A percentile compares a stretch with the other conserved stretches of the same genome.
phyloP scores from a whole-genome alignment of 2,888 invertebrate species.

The Cryptus armator region DNA sequence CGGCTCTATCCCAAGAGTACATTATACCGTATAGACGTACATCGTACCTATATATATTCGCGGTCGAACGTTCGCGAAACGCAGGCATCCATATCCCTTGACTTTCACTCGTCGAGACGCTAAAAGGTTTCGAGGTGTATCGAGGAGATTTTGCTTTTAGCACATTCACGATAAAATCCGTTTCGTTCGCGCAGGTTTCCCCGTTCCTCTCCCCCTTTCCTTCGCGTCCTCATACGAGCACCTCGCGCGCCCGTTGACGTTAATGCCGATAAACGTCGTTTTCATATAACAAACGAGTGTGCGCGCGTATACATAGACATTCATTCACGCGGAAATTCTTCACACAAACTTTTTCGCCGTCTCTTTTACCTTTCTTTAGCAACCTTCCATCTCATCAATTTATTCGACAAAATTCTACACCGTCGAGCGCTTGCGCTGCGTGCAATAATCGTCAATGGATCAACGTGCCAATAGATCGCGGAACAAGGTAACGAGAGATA shows the following conservation, averaged over 20 bases:
- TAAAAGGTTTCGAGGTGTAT: conserved; percentile 84
- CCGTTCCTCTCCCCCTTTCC: conserved; percentile 59
- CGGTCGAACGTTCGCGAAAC: conserved; percentile 51
- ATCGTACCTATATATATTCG: conserved; percentile 23
- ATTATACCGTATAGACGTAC: neutral
- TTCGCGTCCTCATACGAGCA: conserved; percentile 35
- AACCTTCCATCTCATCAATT: conserved; percentile 33
- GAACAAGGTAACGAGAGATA: neutral
- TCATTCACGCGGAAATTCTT: conserved; percentile 44
- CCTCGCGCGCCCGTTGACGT: conserved; percentile 71
- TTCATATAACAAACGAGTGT: conserved; percentile 76
- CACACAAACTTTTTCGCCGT: conserved; percentile 17
- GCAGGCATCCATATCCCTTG: conserved; percentile 61
- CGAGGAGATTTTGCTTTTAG: conserved; percentile 85
- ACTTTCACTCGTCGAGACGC: conserved; percentile 77
- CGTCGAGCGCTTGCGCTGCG: conserved; percentile 5
- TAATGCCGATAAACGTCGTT: conserved; percentile 80
- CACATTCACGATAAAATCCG: conserved; percentile 84
- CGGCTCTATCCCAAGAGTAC: conserved; percentile 19
- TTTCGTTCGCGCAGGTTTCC: conserved; percentile 63
- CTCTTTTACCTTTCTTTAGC: neutral
- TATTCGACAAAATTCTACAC: conserved; percentile 7
- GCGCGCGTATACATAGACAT: conserved; percentile 49
- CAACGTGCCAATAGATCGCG: neutral
- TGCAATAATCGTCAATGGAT: neutral